Evolutionary conservation across 2,113 vertebrate genomes (phyloP).

Genomic region (Vidua chalybeata): DNA sequence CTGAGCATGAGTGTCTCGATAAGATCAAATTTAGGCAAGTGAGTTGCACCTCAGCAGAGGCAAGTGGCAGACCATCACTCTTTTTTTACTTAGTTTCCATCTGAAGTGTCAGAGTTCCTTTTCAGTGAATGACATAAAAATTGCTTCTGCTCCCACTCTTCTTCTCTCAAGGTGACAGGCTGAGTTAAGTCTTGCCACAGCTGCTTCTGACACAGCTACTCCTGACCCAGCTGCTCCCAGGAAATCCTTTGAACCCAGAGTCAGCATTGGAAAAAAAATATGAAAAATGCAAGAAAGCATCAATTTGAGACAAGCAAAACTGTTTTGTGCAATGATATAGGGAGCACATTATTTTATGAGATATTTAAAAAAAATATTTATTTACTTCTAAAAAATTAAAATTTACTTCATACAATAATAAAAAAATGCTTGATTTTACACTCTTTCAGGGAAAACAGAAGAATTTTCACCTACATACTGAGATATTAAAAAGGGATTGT

Average conservation of each 20-base stretch:
- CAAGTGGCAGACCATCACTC: background rate
- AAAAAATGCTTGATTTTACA: background rate
- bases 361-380: accelerated
- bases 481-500: background rate
- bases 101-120: background rate
- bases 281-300: background rate
- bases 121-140: background rate
- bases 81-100: background rate
- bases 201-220: background rate
- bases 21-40: background rate
- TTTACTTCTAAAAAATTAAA: background rate
- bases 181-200: background rate
- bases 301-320: background rate
- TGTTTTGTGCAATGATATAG: background rate
- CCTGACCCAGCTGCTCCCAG: background rate
- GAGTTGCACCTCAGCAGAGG: background rate
- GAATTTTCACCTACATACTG: background rate
- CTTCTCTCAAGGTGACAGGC: background rate
- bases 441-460: background rate
- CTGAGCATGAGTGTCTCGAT: background rate
- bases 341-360: background rate
- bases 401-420: background rate
- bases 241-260: background rate
- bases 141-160: background rate
- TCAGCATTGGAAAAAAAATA: background rate